A percentile compares a stretch with the other conserved stretches of the same genome.
These are phyloP conservation scores for Ceraclea dissimilis DNA, from an alignment of 2,888 invertebrate species.

Conservation along the genomic window DNA sequence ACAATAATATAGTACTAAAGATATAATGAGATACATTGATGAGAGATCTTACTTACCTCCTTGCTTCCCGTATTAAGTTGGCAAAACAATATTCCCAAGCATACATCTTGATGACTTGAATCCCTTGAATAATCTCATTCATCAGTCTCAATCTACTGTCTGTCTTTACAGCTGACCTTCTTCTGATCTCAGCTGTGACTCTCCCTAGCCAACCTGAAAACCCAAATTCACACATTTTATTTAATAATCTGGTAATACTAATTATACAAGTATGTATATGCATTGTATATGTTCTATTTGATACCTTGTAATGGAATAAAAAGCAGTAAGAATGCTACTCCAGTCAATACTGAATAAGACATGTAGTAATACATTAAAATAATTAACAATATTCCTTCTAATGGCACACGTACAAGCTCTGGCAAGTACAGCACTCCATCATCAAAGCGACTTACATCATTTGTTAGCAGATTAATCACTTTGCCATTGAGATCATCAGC, in stretches of 20 bases:
- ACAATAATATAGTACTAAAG: no score
- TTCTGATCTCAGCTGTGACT: conserved; percentile 56
- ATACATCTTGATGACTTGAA: conserved; percentile 84
- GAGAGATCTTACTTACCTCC: conserved; percentile 46
- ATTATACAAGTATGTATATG: no score
- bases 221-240: not conserved
- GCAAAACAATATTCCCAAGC: conserved; percentile 80
- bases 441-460: conserved; percentile 1
- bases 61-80: conserved; percentile 61
- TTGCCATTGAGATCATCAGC: not conserved
- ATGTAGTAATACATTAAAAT: not conserved
- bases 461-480: not conserved
- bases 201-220: conserved; percentile 59
- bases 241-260: no score
- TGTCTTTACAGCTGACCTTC: conserved; percentile 67
- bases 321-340: not conserved
- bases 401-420: not conserved
- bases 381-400: not conserved
- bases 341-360: not conserved
- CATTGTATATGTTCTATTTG: no score
- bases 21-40: no score
- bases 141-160: conserved; percentile 81
- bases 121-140: conserved; percentile 81
- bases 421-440: not conserved
- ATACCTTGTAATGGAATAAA: conserved; percentile 1